phyloP scores from a whole-genome alignment of 2,888 invertebrate genomes.

The Andrena marginata region DNA sequence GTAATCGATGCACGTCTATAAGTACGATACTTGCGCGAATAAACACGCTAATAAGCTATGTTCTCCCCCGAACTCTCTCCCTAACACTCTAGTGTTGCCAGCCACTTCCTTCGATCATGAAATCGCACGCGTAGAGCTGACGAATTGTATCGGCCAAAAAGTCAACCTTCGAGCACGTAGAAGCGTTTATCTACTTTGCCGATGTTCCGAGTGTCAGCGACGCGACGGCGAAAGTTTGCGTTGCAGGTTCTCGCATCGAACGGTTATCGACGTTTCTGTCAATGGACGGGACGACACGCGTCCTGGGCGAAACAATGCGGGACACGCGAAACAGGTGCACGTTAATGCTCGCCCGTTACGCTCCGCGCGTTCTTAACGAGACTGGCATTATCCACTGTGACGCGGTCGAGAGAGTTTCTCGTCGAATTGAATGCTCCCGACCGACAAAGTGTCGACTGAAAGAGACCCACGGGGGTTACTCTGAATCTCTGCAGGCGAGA shows the following conservation, averaged over 20 bases:
- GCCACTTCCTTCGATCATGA: too few species aligned
- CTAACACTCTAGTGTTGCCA: too few species aligned
- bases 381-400: constrained; percentile 19
- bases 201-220: constrained; percentile 16
- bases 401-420: constrained; percentile 11
- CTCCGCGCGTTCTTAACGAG: constrained; percentile 29
- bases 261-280: constrained; percentile 54
- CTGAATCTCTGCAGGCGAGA: too few species aligned
- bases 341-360: constrained; percentile 15
- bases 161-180: too few species aligned
- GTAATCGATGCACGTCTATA: constrained; percentile 45
- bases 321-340: not conserved
- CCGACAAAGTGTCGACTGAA: not conserved
- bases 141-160: too few species aligned
- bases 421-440: constrained; percentile 3
- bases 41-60: not conserved
- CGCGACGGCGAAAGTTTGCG: constrained; percentile 28
- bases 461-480: too few species aligned
- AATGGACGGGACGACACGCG: constrained; percentile 8
- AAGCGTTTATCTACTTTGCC: not conserved
- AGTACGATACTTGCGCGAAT: not conserved
- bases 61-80: not conserved
- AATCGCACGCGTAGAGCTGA: too few species aligned
- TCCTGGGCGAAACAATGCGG: constrained; percentile 29
- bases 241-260: not conserved